Evolutionary conservation across 2,888 invertebrate genomes (phyloP).

Genomic region (Strigamia crassipes): DNA sequence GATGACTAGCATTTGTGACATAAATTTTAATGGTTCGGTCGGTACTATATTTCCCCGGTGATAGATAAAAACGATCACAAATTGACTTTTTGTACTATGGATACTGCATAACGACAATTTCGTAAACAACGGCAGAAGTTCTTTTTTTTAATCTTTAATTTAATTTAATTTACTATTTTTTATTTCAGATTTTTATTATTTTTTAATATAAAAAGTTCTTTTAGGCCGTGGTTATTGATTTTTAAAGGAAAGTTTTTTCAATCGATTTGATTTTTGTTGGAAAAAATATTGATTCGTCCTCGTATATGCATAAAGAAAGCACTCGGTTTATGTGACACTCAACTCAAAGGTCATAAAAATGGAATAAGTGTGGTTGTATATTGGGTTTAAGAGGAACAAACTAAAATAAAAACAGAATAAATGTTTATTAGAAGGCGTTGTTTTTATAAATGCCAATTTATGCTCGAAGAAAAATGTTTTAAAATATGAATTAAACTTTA

Average conservation of each 20-base stretch:
- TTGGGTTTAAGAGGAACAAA: conserved; percentile 24
- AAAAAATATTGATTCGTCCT: conserved; percentile 33
- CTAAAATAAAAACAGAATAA: not conserved
- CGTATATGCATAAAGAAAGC: conserved; percentile 5
- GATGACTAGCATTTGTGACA: no score
- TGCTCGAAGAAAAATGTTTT: no score
- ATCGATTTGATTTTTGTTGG: conserved; percentile 17
- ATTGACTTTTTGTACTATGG: not conserved
- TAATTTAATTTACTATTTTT: not conserved
- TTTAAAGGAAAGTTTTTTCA: not conserved
- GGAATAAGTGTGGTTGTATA: conserved; percentile 24
- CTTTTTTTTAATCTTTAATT: not conserved
- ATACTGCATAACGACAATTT: not conserved
- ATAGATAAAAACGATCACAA: not conserved
- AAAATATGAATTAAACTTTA: no score
- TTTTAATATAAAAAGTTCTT: not conserved
- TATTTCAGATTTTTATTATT: not conserved
- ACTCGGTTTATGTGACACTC: conserved; percentile 36
- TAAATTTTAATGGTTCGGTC: no score
- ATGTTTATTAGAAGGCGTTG: conserved; percentile 30
- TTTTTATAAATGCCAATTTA: not conserved
- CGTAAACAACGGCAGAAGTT: not conserved
- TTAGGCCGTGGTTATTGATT: not conserved
- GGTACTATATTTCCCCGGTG: not conserved
- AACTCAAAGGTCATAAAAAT: conserved; percentile 7